These are phyloP conservation scores for Bucco capensis DNA, from an alignment of 2,113 vertebrate genomes.

Conservation along the genomic window DNA sequence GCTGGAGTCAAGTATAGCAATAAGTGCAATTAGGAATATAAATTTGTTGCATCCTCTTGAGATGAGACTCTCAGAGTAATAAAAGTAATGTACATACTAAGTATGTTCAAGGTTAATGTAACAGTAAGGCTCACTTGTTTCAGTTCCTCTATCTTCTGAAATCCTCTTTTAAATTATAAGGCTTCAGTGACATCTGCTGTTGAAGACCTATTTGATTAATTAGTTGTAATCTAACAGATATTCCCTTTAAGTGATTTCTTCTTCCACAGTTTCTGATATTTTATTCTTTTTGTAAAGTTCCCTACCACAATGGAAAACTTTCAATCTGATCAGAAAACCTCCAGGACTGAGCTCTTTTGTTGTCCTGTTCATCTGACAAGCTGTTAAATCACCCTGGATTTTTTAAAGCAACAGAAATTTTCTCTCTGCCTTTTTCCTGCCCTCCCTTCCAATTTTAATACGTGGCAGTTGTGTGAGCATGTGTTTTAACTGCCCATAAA, in stretches of 20 bases:
- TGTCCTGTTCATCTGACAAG: not conserved
- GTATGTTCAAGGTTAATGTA: not conserved
- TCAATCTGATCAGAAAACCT: not conserved
- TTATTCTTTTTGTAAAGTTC: not conserved
- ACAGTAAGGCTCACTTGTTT: not conserved
- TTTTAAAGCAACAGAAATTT: not conserved
- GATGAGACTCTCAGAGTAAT: not conserved
- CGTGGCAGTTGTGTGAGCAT: not conserved
- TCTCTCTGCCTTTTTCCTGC: not conserved
- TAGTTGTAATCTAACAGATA: not conserved
- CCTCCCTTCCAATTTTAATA: not conserved
- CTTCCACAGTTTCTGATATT: not conserved
- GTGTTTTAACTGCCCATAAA: not conserved
- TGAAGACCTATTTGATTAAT: constrained; percentile 4
- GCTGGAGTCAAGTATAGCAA: not conserved
- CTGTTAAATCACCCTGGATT: not conserved
- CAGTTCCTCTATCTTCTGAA: not conserved
- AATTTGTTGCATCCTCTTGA: not conserved
- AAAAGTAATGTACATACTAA: not conserved
- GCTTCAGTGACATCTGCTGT: constrained; percentile 51
- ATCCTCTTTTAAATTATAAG: not conserved
- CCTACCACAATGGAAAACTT: not conserved
- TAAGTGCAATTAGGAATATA: not conserved
- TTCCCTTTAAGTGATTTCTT: not conserved
- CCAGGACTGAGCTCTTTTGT: not conserved